phyloP scores from a whole-genome alignment of 2,888 invertebrate species.

The Unio pictorum region DNA sequence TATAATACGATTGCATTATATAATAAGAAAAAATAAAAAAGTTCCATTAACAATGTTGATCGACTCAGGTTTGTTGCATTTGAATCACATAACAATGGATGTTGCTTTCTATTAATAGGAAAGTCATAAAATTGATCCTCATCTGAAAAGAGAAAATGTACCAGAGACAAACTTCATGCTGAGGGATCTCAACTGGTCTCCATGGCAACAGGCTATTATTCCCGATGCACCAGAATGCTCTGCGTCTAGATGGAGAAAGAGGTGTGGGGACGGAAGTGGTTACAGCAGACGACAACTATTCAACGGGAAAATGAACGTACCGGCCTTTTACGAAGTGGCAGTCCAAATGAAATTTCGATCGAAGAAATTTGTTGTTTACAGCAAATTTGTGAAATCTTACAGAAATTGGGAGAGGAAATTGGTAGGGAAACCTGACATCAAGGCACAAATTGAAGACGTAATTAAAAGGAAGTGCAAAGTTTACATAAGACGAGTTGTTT shows the following conservation, averaged over 20 bases:
- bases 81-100: too few species aligned
- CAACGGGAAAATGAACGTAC: slow-evolving; percentile 26
- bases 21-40: too few species aligned
- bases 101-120: too few species aligned
- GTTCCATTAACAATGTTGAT: too few species aligned
- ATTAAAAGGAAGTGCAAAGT: slow-evolving; percentile 29
- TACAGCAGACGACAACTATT: slow-evolving; percentile 31
- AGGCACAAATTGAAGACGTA: slow-evolving; percentile 33
- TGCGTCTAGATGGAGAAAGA: slow-evolving; percentile 11
- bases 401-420: slow-evolving; percentile 38
- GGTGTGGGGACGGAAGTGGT: slow-evolving; percentile 28
- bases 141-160: slow-evolving; percentile 36
- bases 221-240: slow-evolving; percentile 4
- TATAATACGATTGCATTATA: too few species aligned
- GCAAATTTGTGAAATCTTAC: slow-evolving; percentile 18
- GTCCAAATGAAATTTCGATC: slow-evolving; percentile 26
- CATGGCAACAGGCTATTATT: slow-evolving; percentile 35
- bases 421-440: slow-evolving; percentile 23
- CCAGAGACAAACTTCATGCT: slow-evolving; percentile 38
- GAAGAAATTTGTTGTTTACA: slow-evolving; percentile 37
- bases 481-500: slow-evolving; percentile 25
- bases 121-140: slow-evolving; percentile 14
- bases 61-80: too few species aligned
- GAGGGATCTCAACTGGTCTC: slow-evolving; percentile 38
- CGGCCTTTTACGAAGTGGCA: slow-evolving; percentile 45